Conservation (phyloP, 1,140 invertebrate species). For the Odontomachus brunneus region DNA sequence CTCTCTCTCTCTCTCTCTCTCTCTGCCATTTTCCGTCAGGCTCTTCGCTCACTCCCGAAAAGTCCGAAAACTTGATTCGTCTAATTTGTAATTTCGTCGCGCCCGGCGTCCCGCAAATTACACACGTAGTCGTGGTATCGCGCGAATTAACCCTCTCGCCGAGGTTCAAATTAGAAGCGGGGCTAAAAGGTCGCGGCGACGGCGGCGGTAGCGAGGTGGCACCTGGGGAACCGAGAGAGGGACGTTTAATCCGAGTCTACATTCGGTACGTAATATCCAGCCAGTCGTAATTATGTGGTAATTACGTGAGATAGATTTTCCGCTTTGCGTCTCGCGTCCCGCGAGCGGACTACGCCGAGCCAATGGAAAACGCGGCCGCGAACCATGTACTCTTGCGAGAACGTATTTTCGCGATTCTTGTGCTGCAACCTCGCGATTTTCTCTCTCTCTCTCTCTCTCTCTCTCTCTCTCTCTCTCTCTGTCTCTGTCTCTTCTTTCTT, state of each 20-base stretch:
- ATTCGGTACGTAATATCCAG: slow-evolving; percentile 45
- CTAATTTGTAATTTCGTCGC: slow-evolving; percentile 55
- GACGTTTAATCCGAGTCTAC: slow-evolving; percentile 49
- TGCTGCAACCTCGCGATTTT: slow-evolving; percentile 2
- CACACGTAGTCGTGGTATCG: neutral
- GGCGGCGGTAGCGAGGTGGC: neutral
- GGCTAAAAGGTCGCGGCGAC: slow-evolving; percentile 11
- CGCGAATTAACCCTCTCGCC: slow-evolving; percentile 51
- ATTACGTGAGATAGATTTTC: slow-evolving; percentile 50
- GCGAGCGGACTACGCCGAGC: neutral
- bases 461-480: no score
- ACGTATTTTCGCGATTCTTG: slow-evolving; percentile 20
- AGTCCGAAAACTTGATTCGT: slow-evolving; percentile 38
- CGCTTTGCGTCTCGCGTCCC: slow-evolving; percentile 21
- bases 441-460: neutral
- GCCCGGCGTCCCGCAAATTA: slow-evolving; percentile 38
- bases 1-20: neutral
- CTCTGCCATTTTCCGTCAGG: no score
- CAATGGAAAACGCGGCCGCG: slow-evolving; percentile 8
- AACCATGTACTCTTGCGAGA: neutral
- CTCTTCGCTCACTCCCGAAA: neutral
- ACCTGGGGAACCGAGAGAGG: neutral
- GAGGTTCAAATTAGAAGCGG: slow-evolving; percentile 44
- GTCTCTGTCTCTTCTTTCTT: no score
- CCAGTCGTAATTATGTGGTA: slow-evolving; percentile 54